These are phyloP conservation scores for Hassar affinis DNA, from an alignment of 2,113 vertebrate genomes.

Conservation along the genomic window DNA sequence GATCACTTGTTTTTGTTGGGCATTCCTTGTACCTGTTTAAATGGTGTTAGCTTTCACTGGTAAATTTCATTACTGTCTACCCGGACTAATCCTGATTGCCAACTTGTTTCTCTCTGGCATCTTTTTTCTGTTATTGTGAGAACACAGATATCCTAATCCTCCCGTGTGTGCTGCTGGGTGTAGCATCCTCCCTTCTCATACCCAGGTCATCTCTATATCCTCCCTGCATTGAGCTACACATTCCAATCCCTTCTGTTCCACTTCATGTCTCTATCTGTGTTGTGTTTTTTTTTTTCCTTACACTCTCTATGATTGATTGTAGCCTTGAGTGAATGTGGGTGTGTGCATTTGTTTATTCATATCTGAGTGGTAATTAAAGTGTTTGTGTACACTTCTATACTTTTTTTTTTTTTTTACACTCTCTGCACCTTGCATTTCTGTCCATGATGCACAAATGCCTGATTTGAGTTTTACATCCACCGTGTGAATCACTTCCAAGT, in stretches of 20 bases:
- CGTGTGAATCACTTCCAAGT: conserved; percentile 36
- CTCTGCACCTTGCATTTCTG: conserved; percentile 8
- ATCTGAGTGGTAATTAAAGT: not conserved
- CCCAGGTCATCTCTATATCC: conserved; percentile 67
- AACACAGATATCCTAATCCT: conserved; percentile 60
- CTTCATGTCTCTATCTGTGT: not conserved
- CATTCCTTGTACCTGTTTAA: not conserved
- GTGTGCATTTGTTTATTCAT: conserved; percentile 3
- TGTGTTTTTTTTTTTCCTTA: not conserved
- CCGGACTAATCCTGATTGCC: conserved; percentile 40
- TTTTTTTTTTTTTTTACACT: conserved; percentile 23
- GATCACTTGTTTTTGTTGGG: not conserved
- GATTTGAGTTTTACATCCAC: conserved; percentile 43
- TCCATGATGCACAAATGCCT: conserved; percentile 56
- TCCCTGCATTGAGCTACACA: conserved; percentile 54
- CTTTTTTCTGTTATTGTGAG: conserved; percentile 52
- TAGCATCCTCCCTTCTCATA: conserved; percentile 53
- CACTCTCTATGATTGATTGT: not conserved
- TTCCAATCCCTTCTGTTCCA: conserved; percentile 38
- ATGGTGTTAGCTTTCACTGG: conserved; percentile 3
- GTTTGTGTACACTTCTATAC: not conserved
- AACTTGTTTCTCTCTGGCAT: conserved; percentile 47
- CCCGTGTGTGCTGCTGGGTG: conserved; percentile 58
- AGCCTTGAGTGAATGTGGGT: conserved; percentile 15
- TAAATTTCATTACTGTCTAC: conserved; percentile 3